These are phyloP conservation scores for Ophioninae sp. DNA, from an alignment of 2,888 invertebrate species.

Conservation along the genomic window DNA sequence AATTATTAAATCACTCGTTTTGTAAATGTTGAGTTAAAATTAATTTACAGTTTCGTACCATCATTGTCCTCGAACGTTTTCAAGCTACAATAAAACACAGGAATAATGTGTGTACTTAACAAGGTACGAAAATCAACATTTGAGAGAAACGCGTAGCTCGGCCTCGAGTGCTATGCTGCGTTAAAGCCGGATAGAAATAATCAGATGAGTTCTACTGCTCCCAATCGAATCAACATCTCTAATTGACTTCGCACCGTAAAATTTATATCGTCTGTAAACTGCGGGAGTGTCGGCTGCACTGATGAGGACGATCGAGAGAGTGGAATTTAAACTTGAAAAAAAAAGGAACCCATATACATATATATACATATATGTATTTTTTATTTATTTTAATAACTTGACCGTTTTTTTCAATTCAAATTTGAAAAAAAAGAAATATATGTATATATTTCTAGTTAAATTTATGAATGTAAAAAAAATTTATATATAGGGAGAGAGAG, in stretches of 20 bases:
- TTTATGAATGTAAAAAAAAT: no score
- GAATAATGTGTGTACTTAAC: neutral
- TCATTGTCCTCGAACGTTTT: neutral
- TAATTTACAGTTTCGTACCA: no score
- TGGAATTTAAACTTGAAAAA: neutral
- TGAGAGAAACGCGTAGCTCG: neutral
- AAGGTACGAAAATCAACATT: neutral
- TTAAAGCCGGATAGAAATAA: slow-evolving; percentile 42
- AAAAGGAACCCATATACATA: no score
- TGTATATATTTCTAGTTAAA: no score
- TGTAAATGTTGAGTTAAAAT: no score
- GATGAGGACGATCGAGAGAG: slow-evolving; percentile 18
- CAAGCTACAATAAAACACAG: neutral
- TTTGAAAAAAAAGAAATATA: no score
- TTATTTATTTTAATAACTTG: no score
- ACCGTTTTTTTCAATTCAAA: no score
- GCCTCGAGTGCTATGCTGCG: neutral
- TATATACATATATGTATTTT: no score
- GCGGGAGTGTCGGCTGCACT: slow-evolving; percentile 26
- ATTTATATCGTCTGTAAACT: slow-evolving; percentile 31
- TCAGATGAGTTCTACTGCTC: slow-evolving; percentile 37
- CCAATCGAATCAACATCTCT: slow-evolving; percentile 41
- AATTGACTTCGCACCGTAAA: slow-evolving; percentile 52
- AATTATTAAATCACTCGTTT: no score
- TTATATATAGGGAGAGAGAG: no score